Conservation (phyloP, 1,140 invertebrate genomes). For the Drosophila guanche region DNA sequence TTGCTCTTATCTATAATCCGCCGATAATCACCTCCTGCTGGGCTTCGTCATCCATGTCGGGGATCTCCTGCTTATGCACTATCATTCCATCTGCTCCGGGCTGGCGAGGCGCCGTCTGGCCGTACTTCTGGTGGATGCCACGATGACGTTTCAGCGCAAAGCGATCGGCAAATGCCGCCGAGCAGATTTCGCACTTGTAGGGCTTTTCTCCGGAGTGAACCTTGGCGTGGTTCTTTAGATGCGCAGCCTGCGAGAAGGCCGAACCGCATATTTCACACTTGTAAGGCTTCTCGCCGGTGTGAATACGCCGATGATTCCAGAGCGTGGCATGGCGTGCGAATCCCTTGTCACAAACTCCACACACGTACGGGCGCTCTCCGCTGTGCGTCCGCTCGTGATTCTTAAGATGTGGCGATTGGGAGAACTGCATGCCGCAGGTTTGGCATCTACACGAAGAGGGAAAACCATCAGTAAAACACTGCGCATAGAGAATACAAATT, state of each 20-base stretch:
- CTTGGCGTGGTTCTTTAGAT: constrained; percentile 93
- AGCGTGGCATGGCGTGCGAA: constrained; percentile 93
- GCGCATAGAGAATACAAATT: not conserved
- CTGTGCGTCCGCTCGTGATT: constrained; percentile 97
- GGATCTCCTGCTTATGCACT: constrained; percentile 80
- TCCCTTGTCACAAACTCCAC: constrained; percentile 95
- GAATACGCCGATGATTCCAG: constrained; percentile 95
- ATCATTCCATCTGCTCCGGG: constrained; percentile 68
- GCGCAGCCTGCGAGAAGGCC: constrained; percentile 94
- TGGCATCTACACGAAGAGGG: constrained; percentile 86
- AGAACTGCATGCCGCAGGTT: constrained; percentile 94
- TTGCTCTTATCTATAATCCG: constrained; percentile 82
- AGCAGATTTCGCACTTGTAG: constrained; percentile 93
- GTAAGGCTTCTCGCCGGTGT: constrained; percentile 96
- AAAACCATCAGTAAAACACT: not conserved
- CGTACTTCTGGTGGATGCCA: constrained; percentile 91
- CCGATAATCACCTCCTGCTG: constrained; percentile 82
- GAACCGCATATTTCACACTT: constrained; percentile 92
- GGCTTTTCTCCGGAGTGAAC: constrained; percentile 90
- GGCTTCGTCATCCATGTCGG: constrained; percentile 82
- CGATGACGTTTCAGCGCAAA: constrained; percentile 91
- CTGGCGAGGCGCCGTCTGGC: constrained; percentile 79
- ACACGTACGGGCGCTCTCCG: constrained; percentile 95
- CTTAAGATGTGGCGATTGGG: constrained; percentile 94
- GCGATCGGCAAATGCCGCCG: constrained; percentile 93